Evolutionary conservation across 1,140 invertebrate genomes (phyloP).

Genomic region (Watersipora subatra): DNA sequence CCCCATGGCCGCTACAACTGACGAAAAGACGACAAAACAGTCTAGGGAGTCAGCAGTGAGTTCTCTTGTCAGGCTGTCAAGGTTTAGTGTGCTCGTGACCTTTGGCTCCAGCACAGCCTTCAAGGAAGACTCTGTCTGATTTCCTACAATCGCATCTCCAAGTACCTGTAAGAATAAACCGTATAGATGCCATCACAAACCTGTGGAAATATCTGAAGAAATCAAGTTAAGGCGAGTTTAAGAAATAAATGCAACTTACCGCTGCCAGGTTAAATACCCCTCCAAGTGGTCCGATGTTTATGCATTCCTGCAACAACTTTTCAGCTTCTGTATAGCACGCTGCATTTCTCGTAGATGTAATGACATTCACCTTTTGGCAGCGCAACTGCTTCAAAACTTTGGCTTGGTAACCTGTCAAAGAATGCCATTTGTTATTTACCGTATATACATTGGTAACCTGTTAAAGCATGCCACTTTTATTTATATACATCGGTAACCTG

Average conservation of each 20-base stretch:
- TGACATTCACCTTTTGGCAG: not conserved
- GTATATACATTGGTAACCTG: too few relatives aligned
- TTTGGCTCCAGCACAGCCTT: slow-evolving; percentile 50
- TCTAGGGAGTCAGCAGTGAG: slow-evolving; percentile 54
- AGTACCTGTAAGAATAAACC: slow-evolving; percentile 45
- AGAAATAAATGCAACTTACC: too few relatives aligned
- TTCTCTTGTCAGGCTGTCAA: slow-evolving; percentile 59
- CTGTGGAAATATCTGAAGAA: too few relatives aligned
- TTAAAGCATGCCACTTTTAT: too few relatives aligned
- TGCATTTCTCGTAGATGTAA: not conserved
- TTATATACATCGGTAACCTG: too few relatives aligned
- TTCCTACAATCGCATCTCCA: slow-evolving; percentile 72
- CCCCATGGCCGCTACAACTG: slow-evolving; percentile 80
- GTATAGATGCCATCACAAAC: too few relatives aligned
- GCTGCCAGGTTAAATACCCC: slow-evolving; percentile 89
- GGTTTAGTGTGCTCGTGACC: slow-evolving; percentile 52
- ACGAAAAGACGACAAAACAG: slow-evolving; percentile 82
- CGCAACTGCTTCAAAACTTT: not conserved
- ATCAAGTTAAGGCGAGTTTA: too few relatives aligned
- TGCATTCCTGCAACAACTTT: not conserved
- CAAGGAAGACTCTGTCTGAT: slow-evolving; percentile 68
- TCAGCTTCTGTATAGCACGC: not conserved
- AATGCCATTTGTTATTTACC: too few relatives aligned
- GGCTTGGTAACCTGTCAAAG: not conserved
- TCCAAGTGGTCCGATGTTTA: slow-evolving; percentile 62